Conservation (phyloP, 2,888 invertebrate genomes). For the Tachina fera region DNA sequence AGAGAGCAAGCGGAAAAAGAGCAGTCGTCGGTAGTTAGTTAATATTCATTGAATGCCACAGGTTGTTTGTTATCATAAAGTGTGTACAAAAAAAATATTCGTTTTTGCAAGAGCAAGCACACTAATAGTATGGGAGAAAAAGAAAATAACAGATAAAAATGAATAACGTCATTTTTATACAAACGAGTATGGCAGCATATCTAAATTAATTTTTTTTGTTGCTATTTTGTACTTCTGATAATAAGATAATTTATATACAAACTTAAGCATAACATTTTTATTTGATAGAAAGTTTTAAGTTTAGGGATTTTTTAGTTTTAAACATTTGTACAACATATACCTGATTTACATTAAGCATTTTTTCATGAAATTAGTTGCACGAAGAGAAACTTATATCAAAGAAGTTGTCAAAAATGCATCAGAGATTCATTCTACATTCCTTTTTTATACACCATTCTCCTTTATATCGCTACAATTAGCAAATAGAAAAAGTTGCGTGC, state of each 20-base stretch:
- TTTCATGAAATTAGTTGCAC: no score
- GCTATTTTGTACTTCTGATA: background rate
- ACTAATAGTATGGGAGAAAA: slow-evolving; percentile 21
- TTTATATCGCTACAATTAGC: no score
- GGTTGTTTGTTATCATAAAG: slow-evolving; percentile 46
- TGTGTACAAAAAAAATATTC: slow-evolving; percentile 3
- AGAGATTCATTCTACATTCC: no score
- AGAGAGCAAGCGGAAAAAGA: background rate
- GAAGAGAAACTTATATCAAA: no score
- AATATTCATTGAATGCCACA: slow-evolving; percentile 56
- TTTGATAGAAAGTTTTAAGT: background rate
- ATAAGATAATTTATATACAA: slow-evolving; percentile 6
- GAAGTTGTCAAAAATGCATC: no score
- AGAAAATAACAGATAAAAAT: background rate
- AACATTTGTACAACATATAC: no score
- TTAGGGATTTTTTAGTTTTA: no score
- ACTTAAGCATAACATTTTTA: background rate
- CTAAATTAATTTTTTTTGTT: background rate
- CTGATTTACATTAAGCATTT: no score
- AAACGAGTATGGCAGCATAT: no score
- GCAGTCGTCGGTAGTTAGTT: slow-evolving; percentile 23
- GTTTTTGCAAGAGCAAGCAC: background rate
- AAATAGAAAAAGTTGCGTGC: no score
- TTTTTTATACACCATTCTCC: no score
- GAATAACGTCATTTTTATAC: no score